Percentiles rank a stretch among this genome's conserved stretches.
phyloP scores from a whole-genome alignment of 2,888 invertebrate species.

The Plagodis dolabraria region DNA sequence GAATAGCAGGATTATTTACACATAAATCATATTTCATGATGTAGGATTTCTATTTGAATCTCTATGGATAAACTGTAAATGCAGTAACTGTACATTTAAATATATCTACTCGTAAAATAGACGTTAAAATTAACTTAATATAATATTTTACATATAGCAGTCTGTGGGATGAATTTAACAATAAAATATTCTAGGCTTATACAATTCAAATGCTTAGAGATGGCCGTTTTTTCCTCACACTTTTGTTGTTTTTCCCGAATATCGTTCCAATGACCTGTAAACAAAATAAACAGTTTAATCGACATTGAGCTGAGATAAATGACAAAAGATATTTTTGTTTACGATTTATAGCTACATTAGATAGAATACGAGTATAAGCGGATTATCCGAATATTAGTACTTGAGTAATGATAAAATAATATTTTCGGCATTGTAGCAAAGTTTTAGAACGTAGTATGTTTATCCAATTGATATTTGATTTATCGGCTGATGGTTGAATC shows the following conservation, averaged over 20 bases:
- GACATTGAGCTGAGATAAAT: slow-evolving; percentile 13
- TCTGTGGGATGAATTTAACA: slow-evolving; percentile 59
- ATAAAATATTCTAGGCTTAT: slow-evolving; percentile 46
- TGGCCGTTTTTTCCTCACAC: slow-evolving; percentile 90
- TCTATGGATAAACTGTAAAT: slow-evolving; percentile 30
- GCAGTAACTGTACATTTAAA: slow-evolving; percentile 32
- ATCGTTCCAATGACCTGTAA: slow-evolving; percentile 89
- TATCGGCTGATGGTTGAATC: too few relatives aligned
- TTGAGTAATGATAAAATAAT: too few relatives aligned
- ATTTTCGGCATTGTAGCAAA: too few relatives aligned
- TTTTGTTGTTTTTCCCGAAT: slow-evolving; percentile 91
- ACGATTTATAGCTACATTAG: slow-evolving; percentile 1
- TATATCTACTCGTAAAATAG: slow-evolving; percentile 14
- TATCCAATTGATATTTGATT: too few relatives aligned
- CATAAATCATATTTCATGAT: slow-evolving; percentile 23
- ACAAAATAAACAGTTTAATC: slow-evolving; percentile 35
- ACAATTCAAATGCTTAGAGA: slow-evolving; percentile 88
- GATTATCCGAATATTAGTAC: too few relatives aligned
- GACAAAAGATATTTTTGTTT: slow-evolving; percentile 1
- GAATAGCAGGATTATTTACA: slow-evolving; percentile 39
- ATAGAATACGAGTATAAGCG: too few relatives aligned
- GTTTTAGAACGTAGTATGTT: too few relatives aligned
- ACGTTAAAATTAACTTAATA: slow-evolving; percentile 37
- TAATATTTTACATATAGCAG: slow-evolving; percentile 61
- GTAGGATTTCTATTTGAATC: slow-evolving; percentile 8